These are phyloP conservation scores for Rhineura floridana DNA, from an alignment of 2,113 vertebrate species.

Conservation along the genomic window DNA sequence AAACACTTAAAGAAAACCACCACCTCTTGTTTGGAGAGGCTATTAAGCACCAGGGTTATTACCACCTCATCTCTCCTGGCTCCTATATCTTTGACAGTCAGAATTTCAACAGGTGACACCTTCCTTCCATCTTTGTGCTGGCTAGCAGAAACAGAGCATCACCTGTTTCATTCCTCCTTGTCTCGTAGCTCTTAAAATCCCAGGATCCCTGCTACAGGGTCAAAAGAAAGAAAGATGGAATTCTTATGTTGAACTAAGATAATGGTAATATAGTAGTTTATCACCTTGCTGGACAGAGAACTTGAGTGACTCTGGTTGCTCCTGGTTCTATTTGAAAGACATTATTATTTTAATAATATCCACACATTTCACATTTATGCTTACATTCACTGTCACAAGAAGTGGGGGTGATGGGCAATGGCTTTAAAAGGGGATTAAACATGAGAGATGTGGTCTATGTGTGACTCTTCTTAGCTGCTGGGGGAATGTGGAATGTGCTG, in stretches of 20 bases:
- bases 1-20: slow-evolving; percentile 28
- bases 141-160: not conserved
- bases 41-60: not conserved
- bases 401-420: too few relatives aligned
- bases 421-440: too few relatives aligned
- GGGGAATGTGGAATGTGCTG: too few relatives aligned
- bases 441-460: too few relatives aligned
- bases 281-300: not conserved
- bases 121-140: not conserved
- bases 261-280: not conserved
- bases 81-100: not conserved
- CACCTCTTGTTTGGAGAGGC: not conserved
- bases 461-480: too few relatives aligned
- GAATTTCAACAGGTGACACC: not conserved
- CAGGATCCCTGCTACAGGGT: not conserved
- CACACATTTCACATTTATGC: too few relatives aligned
- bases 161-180: not conserved
- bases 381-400: too few relatives aligned
- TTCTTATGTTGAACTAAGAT: not conserved
- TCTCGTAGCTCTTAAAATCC: not conserved
- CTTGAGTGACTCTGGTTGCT: not conserved
- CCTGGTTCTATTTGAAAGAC: not conserved
- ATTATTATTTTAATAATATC: not conserved
- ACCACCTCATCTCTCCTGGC: not conserved
- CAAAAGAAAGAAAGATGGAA: too few relatives aligned